phyloP scores from a whole-genome alignment of 2,888 invertebrate species.

The Trissolcus brochymenae region DNA sequence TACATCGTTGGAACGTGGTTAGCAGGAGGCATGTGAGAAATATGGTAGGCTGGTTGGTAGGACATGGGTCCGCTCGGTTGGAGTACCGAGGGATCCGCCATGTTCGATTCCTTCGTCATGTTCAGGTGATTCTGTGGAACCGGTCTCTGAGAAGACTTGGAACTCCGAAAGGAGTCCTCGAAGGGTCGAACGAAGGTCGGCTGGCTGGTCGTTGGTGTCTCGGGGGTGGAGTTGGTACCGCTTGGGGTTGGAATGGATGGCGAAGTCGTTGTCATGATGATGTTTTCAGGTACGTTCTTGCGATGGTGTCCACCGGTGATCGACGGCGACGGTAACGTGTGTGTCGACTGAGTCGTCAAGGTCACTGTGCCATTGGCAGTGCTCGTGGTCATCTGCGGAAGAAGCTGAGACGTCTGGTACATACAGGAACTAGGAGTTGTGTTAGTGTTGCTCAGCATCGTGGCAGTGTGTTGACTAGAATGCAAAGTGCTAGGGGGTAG shows the following conservation, averaged over 20 bases:
- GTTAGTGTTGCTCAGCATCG: slow-evolving; percentile 65
- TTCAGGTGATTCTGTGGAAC: slow-evolving; percentile 62
- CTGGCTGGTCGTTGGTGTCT: slow-evolving; percentile 59
- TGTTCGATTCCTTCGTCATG: slow-evolving; percentile 26
- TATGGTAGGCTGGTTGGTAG: slow-evolving; percentile 67
- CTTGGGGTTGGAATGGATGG: slow-evolving; percentile 57
- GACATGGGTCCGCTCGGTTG: slow-evolving; percentile 59
- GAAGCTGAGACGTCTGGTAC: slow-evolving; percentile 54
- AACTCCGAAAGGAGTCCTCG: slow-evolving; percentile 73
- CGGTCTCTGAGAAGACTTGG: slow-evolving; percentile 65
- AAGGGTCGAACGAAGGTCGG: slow-evolving; percentile 74
- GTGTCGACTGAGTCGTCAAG: slow-evolving; percentile 64
- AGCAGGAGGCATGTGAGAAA: slow-evolving; percentile 66
- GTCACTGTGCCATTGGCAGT: slow-evolving; percentile 72
- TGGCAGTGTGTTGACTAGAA: slow-evolving; percentile 73
- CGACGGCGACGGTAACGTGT: slow-evolving; percentile 61
- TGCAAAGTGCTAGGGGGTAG: slow-evolving; percentile 69
- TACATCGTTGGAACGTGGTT: slow-evolving; percentile 68
- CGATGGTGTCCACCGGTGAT: slow-evolving; percentile 30
- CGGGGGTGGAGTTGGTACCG: slow-evolving; percentile 30
- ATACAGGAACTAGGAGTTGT: slow-evolving; percentile 56
- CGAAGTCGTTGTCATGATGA: slow-evolving; percentile 52
- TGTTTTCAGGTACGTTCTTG: slow-evolving; percentile 29
- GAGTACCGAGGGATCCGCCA: slow-evolving; percentile 55
- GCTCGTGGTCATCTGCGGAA: slow-evolving; percentile 68